Evolutionary conservation across 1,140 invertebrate genomes (phyloP).

Genomic region (Drosophila takahashii): DNA sequence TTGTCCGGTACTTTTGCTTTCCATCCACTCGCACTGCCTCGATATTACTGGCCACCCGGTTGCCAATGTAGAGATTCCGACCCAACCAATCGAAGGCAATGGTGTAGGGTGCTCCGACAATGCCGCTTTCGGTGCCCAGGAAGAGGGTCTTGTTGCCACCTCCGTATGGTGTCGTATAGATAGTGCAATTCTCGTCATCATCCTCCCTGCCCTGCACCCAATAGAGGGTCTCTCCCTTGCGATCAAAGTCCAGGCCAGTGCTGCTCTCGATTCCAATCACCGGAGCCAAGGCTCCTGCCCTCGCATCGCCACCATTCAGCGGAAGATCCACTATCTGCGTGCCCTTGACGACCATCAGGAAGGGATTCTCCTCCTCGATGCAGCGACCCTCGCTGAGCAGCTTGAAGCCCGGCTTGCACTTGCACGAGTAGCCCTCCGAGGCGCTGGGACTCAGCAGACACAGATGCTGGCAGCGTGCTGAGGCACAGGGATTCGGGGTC

Average conservation of each 20-base stretch:
- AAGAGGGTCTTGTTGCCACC: constrained; percentile 95
- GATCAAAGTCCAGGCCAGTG: constrained; percentile 96
- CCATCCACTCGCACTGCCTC: constrained; percentile 96
- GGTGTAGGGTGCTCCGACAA: constrained; percentile 95
- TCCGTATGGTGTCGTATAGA: constrained; percentile 93
- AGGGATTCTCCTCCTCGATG: constrained; percentile 93
- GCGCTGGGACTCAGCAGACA: constrained; percentile 93
- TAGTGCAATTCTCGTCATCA: constrained; percentile 92
- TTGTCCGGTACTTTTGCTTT: constrained; percentile 92
- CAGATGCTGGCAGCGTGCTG: constrained; percentile 93
- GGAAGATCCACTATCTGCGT: constrained; percentile 94
- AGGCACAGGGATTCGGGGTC: constrained; percentile 92
- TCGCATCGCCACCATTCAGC: constrained; percentile 90
- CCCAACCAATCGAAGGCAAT: constrained; percentile 99
- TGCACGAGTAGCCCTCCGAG: constrained; percentile 92
- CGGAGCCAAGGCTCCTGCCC: constrained; percentile 92
- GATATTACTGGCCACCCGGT: constrained; percentile 95
- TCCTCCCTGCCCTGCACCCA: constrained; percentile 93
- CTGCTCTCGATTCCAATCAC: constrained; percentile 96
- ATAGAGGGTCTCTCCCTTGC: constrained; percentile 92
- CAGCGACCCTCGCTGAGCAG: constrained; percentile 89
- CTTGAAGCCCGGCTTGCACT: constrained; percentile 95
- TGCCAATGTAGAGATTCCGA: constrained; percentile 97
- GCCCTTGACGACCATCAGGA: constrained; percentile 95
- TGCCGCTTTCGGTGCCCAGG: constrained; percentile 90